Conservation (phyloP, 2,888 invertebrate genomes). For the Bimastos eiseni region DNA sequence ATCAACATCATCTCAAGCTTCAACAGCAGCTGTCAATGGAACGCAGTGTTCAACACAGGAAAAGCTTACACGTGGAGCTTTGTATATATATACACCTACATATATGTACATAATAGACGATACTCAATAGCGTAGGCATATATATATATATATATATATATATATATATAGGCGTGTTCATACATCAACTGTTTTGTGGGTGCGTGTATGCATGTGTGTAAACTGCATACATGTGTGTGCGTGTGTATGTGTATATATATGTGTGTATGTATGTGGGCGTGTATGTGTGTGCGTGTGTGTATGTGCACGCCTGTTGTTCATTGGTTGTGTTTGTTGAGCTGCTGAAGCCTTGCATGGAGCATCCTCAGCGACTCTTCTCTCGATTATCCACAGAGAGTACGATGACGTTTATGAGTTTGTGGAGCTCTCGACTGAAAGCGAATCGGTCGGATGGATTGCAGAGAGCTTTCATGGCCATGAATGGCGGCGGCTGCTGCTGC, state of each 20-base stretch:
- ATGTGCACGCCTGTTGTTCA: neutral
- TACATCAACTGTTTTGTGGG: neutral
- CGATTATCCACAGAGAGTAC: neutral
- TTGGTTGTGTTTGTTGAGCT: neutral
- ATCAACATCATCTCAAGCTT: no score
- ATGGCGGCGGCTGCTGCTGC: neutral
- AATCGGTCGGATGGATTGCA: neutral
- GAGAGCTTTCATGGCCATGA: neutral
- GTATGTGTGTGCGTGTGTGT: neutral
- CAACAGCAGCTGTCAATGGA: no score
- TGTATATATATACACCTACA: no score
- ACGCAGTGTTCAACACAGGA: neutral
- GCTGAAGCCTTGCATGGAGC: neutral
- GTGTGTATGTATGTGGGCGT: neutral
- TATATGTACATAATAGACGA: no score
- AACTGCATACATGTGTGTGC: neutral
- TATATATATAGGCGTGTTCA: no score
- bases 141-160: neutral
- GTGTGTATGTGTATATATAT: neutral
- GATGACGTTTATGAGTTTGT: constrained; percentile 6
- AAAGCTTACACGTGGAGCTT: neutral
- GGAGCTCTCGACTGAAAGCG: constrained; percentile 13
- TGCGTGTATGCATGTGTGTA: neutral
- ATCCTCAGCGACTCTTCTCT: neutral
- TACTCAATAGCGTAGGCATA: neutral